Conservation (phyloP, 2,113 vertebrate genomes). For the Limanda limanda region DNA sequence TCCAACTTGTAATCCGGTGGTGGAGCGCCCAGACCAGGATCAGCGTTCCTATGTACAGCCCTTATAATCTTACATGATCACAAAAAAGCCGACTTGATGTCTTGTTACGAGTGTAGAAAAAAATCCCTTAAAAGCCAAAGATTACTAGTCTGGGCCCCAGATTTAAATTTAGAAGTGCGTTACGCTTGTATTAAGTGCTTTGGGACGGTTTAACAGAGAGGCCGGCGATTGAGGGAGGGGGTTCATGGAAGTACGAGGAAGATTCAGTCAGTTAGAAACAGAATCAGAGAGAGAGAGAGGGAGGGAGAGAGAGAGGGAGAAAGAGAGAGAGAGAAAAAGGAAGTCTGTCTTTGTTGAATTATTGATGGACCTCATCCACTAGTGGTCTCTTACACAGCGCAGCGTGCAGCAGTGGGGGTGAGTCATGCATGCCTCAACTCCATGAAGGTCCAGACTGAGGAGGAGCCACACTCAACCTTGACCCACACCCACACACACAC, state of each 20-base stretch:
- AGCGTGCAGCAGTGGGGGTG: slow-evolving; percentile 59
- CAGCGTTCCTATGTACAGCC: slow-evolving; percentile 6
- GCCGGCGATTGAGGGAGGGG: slow-evolving; percentile 2
- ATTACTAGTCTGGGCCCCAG: slow-evolving; percentile 27
- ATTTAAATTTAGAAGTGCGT: slow-evolving; percentile 25
- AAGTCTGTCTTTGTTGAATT: slow-evolving; percentile 78
- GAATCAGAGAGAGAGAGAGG: slow-evolving; percentile 1
- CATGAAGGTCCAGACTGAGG: slow-evolving; percentile 36
- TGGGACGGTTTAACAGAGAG: background rate
- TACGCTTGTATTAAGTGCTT: slow-evolving; percentile 53
- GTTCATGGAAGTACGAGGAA: slow-evolving; percentile 32
- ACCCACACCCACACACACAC: slow-evolving; percentile 7
- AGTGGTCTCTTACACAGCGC: slow-evolving; percentile 57
- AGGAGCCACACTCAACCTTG: slow-evolving; percentile 28
- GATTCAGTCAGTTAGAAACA: slow-evolving; percentile 45
- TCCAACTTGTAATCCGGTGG: background rate
- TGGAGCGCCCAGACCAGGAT: slow-evolving; percentile 26
- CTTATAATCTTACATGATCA: slow-evolving; percentile 37
- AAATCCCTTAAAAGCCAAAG: slow-evolving; percentile 35
- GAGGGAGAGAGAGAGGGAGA: slow-evolving; percentile 29
- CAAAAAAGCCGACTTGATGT: slow-evolving; percentile 35
- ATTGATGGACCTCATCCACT: slow-evolving; percentile 75
- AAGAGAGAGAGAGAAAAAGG: slow-evolving; percentile 46
- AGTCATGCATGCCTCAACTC: slow-evolving; percentile 61
- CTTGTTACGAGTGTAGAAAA: slow-evolving; percentile 23